Evolutionary conservation across 2,888 invertebrate genomes (phyloP), one percentile per base, ranked within the genome.

Genomic region (Pristionchus fissidentatus): DNA sequence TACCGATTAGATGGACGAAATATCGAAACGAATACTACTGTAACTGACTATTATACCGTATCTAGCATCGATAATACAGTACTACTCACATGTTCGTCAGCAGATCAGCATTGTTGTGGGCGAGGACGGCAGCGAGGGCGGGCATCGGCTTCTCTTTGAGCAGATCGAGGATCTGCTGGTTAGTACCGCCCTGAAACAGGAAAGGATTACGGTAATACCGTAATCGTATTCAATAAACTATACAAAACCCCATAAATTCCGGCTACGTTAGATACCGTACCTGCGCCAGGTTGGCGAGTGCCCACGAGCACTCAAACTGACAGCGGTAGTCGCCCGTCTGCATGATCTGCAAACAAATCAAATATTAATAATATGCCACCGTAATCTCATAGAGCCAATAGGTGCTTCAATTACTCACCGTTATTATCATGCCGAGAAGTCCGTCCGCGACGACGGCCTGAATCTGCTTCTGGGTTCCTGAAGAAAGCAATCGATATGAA

Each of bases 251-350:
- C 52, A 10, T 15, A 49, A 49, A 15, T 49, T n/a, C n/a, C 49
- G 49, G 49, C 10, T 19, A 49, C 19, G 49, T 19, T 10, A 5
- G n/a, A 0, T 43, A 79, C 57, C 80, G 29, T 43, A 87, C 89
- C 82, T 87, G 87, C 1, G 85, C 86, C 52, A 99, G 77, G 75
- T 89, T 89, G 41, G 98, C 98, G 83, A 99, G 93, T 0, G 97
- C 97, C 98, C 98, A 99, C 0, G 97, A 96, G 0, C 97, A 96
- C 93, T 98, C 98, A 93, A 98, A 98, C 93, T 98, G 93, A 32
- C 93, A 89, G 75, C 93, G 92, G 81, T 92, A 92, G 84, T 91
- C 91, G 80, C 89, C 89, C 62, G 80, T 62, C 62, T 60, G 46
- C 60, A 81, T 46, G 62, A 81, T 32, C 79, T 79, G 57, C 38